Conservation (phyloP, 1,140 invertebrate genomes). For the Holcopasites calliopsidis region DNA sequence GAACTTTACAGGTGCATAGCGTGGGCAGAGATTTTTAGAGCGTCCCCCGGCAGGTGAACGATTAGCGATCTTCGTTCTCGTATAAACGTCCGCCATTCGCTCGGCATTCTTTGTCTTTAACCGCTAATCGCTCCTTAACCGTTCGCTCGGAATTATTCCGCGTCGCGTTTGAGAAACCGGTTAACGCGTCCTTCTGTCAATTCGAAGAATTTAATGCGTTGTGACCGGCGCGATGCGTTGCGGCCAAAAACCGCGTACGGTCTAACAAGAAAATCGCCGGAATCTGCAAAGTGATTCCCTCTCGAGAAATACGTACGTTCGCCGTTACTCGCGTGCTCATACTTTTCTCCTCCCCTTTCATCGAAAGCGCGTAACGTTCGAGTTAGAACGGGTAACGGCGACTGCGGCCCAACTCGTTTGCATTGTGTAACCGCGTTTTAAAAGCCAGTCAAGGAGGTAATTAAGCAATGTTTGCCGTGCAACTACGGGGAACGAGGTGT, state of each 20-base stretch:
- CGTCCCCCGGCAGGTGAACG: not conserved
- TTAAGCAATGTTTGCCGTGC: constrained; percentile 33
- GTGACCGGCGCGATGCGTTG: not conserved
- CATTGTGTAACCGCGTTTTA: constrained; percentile 34
- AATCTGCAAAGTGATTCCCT: not conserved
- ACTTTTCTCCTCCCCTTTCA: not conserved
- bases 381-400: no score
- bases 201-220: not conserved
- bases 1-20: not conserved
- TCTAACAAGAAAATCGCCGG: not conserved
- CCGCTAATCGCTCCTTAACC: constrained; percentile 8
- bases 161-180: not conserved
- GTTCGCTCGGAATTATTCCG: not conserved
- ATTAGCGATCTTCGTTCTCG: constrained; percentile 2
- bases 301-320: not conserved
- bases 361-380: no score
- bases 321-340: not conserved
- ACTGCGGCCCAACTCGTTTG: not conserved
- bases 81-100: not conserved
- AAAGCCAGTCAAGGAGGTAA: constrained; percentile 30
- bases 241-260: not conserved
- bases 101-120: not conserved
- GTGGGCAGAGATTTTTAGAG: constrained; percentile 14
- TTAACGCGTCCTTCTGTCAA: constrained; percentile 8
- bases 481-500: constrained; percentile 31